phyloP scores from a whole-genome alignment of 1,140 invertebrate species.

The Bemisia tabaci region DNA sequence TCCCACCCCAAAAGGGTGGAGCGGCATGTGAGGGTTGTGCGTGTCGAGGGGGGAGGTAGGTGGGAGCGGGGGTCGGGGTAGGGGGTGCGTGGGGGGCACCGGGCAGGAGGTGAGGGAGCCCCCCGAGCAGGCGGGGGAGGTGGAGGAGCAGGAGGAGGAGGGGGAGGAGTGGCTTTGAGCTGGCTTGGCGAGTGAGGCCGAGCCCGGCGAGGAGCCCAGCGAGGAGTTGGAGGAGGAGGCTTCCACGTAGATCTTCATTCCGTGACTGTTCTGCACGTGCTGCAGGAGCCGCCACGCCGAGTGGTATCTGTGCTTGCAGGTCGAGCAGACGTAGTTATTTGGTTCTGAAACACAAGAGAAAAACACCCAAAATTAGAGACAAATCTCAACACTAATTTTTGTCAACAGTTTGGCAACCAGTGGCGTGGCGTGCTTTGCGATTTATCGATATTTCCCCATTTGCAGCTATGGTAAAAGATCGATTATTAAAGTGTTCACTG shows the following conservation, averaged over 20 bases:
- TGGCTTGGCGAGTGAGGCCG: conserved; percentile 27
- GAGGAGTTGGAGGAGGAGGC: conserved; percentile 36
- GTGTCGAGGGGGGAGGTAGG: conserved; percentile 21
- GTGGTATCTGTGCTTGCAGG: conserved; percentile 75
- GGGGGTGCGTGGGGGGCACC: conserved; percentile 32
- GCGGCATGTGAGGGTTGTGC: conserved; percentile 27
- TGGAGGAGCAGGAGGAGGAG: conserved; percentile 6
- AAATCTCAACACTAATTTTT: too few relatives aligned
- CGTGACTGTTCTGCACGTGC: conserved; percentile 86
- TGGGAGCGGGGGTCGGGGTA: conserved; percentile 25
- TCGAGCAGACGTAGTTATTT: conserved; percentile 82
- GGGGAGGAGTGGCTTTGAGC: conserved; percentile 37
- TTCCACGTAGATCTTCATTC: conserved; percentile 82
- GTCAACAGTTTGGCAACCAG: too few relatives aligned
- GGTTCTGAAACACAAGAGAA: conserved; percentile 71
- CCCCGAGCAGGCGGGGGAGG: conserved; percentile 37
- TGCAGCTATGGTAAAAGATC: too few relatives aligned
- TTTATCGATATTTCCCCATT: too few relatives aligned
- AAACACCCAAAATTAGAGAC: too few relatives aligned
- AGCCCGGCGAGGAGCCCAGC: conserved; percentile 19
- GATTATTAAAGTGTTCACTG: too few relatives aligned
- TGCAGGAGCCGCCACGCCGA: conserved; percentile 90
- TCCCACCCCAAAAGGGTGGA: conserved; percentile 51
- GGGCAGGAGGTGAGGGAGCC: conserved; percentile 28
- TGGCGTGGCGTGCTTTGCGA: too few relatives aligned